Evolutionary conservation across 2,797 vertebrate genomes (phyloP).

Genomic region (Pristis pectinata): DNA sequence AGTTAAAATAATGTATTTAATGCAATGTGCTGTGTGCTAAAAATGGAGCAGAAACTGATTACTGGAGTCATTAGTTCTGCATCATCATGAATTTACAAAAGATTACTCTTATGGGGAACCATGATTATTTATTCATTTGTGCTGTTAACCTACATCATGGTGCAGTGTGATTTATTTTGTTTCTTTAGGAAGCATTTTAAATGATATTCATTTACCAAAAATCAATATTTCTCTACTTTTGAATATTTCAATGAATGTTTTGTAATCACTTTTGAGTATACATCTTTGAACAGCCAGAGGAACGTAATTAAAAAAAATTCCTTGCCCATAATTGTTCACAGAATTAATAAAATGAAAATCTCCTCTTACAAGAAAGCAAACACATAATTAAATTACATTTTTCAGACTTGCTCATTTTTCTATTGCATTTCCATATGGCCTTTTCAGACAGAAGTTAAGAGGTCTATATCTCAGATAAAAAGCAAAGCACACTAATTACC

Average conservation of each 20-base stretch:
- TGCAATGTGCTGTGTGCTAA: neutral
- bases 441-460: constrained; percentile 2
- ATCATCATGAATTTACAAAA: constrained; percentile 8
- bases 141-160: neutral
- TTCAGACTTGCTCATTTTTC: constrained; percentile 15
- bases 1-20: neutral
- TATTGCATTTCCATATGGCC: neutral
- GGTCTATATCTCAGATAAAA: constrained; percentile 32
- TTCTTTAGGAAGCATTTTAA: neutral
- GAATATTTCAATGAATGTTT: neutral
- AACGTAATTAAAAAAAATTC: constrained; percentile 12
- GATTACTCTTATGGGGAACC: neutral
- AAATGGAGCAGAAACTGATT: neutral
- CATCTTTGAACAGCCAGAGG: neutral
- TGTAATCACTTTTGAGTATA: neutral
- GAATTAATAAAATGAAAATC: constrained; percentile 27
- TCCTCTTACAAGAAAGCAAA: constrained; percentile 34
- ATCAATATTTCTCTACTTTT: neutral
- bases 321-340: neutral
- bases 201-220: constrained; percentile 6
- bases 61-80: neutral
- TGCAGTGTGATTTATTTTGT: neutral
- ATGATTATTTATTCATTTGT: constrained; percentile 8
- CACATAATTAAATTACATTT: constrained; percentile 21
- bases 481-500: constrained; percentile 34